These are phyloP conservation scores for Myotis brandtii DNA, from an alignment of 2,113 vertebrate species.

Conservation along the genomic window DNA sequence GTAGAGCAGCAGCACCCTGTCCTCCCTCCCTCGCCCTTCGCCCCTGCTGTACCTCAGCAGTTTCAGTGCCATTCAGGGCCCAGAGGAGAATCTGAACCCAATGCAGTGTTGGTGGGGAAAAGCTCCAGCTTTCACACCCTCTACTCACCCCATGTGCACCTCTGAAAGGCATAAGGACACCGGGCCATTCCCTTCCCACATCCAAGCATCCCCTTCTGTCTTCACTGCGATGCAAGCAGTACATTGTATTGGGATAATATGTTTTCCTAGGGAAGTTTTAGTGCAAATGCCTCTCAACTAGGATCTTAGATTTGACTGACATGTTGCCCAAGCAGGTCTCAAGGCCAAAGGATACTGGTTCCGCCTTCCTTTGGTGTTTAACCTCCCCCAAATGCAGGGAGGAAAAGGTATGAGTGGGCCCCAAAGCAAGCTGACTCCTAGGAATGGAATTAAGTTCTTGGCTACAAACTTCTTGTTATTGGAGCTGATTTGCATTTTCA, in stretches of 20 bases:
- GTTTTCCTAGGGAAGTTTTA: background rate
- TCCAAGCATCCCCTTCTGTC: background rate
- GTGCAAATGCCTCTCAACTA: background rate
- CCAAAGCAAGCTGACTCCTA: background rate
- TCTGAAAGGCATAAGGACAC: background rate
- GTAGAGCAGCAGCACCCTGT: background rate
- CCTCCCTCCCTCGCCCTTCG: fast-evolving
- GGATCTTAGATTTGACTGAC: background rate
- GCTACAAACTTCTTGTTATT: slow-evolving; percentile 25
- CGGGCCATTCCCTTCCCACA: background rate
- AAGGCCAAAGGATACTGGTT: background rate
- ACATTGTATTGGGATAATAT: background rate
- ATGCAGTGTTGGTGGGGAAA: background rate
- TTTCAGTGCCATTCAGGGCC: background rate
- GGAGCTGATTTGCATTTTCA: slow-evolving; percentile 55
- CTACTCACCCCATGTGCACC: background rate
- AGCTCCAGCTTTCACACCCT: background rate
- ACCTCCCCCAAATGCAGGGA: background rate
- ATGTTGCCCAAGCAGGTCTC: background rate
- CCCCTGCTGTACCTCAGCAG: background rate
- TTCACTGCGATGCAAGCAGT: background rate
- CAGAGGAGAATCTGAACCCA: background rate
- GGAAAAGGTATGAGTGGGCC: background rate
- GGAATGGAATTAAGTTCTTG: slow-evolving; percentile 52
- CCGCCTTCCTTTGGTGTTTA: background rate